Base-by-base conservation (phyloP, 2,113 vertebrate genomes). In the Phylloscopus whistleri region DNA sequence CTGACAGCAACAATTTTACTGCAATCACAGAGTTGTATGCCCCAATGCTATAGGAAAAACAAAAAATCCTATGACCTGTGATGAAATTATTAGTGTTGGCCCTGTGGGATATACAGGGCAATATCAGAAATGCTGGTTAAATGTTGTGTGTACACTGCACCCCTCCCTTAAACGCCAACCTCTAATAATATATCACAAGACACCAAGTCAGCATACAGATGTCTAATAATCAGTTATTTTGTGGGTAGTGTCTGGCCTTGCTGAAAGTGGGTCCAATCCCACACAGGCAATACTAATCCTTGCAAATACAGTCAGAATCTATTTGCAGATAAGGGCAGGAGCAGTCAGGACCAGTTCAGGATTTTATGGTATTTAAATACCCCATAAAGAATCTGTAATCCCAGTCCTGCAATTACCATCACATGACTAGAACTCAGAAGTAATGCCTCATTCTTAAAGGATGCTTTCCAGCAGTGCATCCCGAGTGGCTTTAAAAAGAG, bases 291-390 rank as follows among this genome's bases (percentile, higher is more conserved):
- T 52, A 44, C 13, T 67, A 91, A 93, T 30, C 70, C 48, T 74
- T 84, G 30, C 33, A 93, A 90, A 88, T 70, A 72, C 22, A 84
- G 39, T 91, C 52, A 90, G 70, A 91, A 94, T 77, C 75, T 83
- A 23, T 94, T 90, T 91, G 60, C 39, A 94, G 90, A 93, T 95
- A 97, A 94, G 33, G 30, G 26, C 68, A 92, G 43, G 44, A 96
- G 39, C 56, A 92, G 52, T 83, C 48, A 88, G 37, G 30, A 91
- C 24, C 23, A 60, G 28, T 74, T 87, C 72, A 90, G 67, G 41
- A n/a, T 90, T 95, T 97, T 76, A 87, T 75, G 41, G 58, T 91
- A 86, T 88, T 94, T 90, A 92, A 95, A 86, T 70, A 74, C 8
- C 15, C 52, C 58, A 56, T 51, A 91, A 90, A 77, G 49, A 63